Percentiles rank a stretch among this genome's conserved stretches.
These are phyloP conservation scores for Semicossyphus pulcher DNA, from an alignment of 2,113 vertebrate species.

Conservation along the genomic window DNA sequence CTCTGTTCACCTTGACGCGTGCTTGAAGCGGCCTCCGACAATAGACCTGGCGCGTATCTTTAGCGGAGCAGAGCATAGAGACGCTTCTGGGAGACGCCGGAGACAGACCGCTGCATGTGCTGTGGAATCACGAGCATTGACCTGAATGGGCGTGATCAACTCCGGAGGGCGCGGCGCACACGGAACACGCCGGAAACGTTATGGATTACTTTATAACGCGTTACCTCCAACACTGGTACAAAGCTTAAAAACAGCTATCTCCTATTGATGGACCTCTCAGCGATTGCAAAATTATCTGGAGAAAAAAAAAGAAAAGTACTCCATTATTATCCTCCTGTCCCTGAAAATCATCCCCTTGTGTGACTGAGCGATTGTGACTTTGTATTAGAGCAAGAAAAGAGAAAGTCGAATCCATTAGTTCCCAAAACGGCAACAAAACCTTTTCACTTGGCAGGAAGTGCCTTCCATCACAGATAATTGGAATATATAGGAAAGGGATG, in stretches of 20 bases:
- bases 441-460: constrained; percentile 51
- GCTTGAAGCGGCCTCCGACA: no score
- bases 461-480: constrained; percentile 62
- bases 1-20: no score
- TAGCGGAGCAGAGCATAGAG: no score
- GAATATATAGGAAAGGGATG: constrained; percentile 41
- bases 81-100: no score
- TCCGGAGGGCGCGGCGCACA: no score
- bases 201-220: no score
- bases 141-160: no score
- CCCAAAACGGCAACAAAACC: constrained; percentile 46
- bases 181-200: no score
- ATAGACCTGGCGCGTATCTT: no score
- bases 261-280: constrained; percentile 5
- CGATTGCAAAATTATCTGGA: not conserved
- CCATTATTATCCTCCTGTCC: constrained; percentile 8
- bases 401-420: constrained; percentile 50
- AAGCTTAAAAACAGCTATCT: not conserved
- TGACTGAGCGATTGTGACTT: constrained; percentile 31
- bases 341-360: constrained; percentile 11
- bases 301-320: not conserved
- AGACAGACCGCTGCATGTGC: no score
- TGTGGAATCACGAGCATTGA: no score
- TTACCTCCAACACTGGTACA: no score
- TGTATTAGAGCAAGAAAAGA: constrained; percentile 13